phyloP scores from a whole-genome alignment of 2,113 vertebrate genomes.

The Onychorhynchus coronatus region DNA sequence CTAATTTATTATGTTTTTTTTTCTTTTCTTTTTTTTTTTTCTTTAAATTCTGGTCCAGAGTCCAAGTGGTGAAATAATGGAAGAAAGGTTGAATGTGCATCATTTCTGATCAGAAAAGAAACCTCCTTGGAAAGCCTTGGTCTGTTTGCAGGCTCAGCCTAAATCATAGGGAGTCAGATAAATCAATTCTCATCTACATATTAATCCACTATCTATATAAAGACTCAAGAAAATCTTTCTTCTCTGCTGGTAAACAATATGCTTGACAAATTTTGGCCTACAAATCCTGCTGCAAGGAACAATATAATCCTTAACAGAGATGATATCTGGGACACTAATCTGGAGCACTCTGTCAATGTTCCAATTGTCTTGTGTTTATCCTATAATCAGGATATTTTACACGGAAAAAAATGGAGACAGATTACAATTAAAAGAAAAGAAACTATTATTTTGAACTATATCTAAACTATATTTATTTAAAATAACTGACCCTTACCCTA shows the following conservation, averaged over 20 bases:
- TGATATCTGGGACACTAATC: background rate
- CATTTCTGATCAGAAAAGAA: background rate
- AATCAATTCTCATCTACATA: background rate
- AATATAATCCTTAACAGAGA: constrained; percentile 1
- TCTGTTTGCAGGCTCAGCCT: background rate
- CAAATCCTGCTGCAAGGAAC: background rate
- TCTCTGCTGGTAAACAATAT: background rate
- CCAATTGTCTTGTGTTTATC: background rate
- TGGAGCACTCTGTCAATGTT: background rate
- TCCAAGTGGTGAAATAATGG: background rate
- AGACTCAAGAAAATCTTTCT: background rate
- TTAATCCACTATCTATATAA: background rate
- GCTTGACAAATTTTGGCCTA: background rate
- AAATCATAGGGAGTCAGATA: background rate
- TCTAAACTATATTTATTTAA: background rate
- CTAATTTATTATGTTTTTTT: background rate
- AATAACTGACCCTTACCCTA: background rate
- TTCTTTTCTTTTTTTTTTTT: background rate
- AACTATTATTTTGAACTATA: background rate
- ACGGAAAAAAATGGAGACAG: background rate
- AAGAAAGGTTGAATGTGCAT: background rate
- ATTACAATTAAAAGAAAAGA: background rate
- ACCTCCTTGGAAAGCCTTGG: background rate
- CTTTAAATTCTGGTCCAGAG: background rate
- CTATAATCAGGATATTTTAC: background rate